Conservation (phyloP, 2,888 invertebrate species). For the Drosophila macrothrix region DNA sequence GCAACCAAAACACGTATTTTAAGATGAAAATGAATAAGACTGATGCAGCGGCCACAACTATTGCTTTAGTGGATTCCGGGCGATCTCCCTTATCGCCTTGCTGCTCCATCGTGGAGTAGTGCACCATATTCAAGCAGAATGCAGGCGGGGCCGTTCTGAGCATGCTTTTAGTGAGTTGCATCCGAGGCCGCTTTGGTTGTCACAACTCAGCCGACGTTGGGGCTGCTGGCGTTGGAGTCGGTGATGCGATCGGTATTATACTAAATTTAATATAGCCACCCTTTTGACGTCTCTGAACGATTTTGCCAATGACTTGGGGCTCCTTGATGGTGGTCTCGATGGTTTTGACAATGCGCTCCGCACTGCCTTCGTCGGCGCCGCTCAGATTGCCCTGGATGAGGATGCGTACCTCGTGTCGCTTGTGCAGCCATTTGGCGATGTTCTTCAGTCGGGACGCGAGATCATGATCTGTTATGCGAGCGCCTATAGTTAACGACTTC, state of each 20-base stretch:
- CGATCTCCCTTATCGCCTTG: neutral
- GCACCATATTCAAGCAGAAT: neutral
- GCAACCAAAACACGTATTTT: slow-evolving; percentile 57
- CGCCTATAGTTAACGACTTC: slow-evolving; percentile 88
- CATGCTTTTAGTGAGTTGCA: slow-evolving; percentile 2
- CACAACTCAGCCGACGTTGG: slow-evolving; percentile 44
- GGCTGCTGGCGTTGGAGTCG: neutral
- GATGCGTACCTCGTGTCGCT: slow-evolving; percentile 87
- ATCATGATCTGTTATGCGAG: slow-evolving; percentile 89
- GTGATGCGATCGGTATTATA: slow-evolving; percentile 85
- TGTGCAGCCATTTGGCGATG: slow-evolving; percentile 88
- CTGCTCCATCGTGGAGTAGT: slow-evolving; percentile 27
- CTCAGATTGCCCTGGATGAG: slow-evolving; percentile 74
- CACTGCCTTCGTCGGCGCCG: slow-evolving; percentile 60
- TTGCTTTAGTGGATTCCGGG: neutral
- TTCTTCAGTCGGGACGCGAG: slow-evolving; percentile 88
- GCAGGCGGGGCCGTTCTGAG: neutral
- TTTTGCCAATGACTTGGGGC: slow-evolving; percentile 85
- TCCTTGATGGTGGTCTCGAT: slow-evolving; percentile 86
- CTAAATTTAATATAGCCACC: slow-evolving; percentile 88
- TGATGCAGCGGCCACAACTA: slow-evolving; percentile 17
- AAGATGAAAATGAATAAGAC: slow-evolving; percentile 48
- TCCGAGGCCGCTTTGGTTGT: slow-evolving; percentile 57
- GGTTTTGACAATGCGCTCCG: slow-evolving; percentile 86
- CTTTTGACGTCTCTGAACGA: slow-evolving; percentile 88